Percentiles rank a stretch among this genome's conserved stretches.
phyloP scores from a whole-genome alignment of 2,113 vertebrate genomes.

The Picathartes gymnocephalus region DNA sequence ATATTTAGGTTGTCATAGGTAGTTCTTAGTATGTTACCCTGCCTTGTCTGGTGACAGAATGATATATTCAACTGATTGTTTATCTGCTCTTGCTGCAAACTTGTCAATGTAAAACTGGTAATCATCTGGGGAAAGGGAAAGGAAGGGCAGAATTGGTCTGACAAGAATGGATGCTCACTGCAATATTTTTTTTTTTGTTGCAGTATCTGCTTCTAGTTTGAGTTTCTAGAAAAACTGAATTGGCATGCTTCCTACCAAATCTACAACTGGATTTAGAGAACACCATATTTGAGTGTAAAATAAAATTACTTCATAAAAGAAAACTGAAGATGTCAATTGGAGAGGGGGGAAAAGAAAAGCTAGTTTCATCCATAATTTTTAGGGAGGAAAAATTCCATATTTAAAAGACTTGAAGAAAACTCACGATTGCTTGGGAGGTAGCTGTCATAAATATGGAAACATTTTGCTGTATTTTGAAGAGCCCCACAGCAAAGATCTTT shows the following conservation, averaged over 20 bases:
- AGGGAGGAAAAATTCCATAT: background rate
- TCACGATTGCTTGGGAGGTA: background rate
- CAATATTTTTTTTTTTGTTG: background rate
- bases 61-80: background rate
- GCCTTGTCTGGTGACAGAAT: background rate
- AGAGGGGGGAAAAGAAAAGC: background rate
- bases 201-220: background rate
- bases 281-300: background rate
- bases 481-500: background rate
- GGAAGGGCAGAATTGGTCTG: background rate
- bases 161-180: background rate
- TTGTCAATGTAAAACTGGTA: background rate
- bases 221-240: background rate
- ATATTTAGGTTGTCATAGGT: background rate
- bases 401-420: background rate
- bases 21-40: background rate
- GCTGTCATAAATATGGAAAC: background rate
- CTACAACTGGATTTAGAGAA: background rate
- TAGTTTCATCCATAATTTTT: background rate
- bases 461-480: background rate
- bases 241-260: background rate
- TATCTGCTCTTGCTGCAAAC: background rate
- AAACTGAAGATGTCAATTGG: background rate
- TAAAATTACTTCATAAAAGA: background rate
- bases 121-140: background rate